Base-by-base conservation (phyloP, 2,888 invertebrate genomes). In the Acrobasis repandana region DNA sequence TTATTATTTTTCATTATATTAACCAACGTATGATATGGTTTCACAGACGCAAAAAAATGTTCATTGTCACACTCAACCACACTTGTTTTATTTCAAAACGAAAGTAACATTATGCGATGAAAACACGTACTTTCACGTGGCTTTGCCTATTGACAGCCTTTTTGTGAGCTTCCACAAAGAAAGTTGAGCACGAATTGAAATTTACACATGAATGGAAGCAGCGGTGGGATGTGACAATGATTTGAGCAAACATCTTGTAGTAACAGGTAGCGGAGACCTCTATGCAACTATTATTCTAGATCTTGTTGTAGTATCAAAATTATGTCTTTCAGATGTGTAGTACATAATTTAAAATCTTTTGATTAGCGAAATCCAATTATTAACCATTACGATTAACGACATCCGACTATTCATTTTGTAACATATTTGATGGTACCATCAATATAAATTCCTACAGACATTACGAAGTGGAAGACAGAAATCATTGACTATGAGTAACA, bases 81-180 rank as follows among this genome's bases (percentile, higher is more conserved):
- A 38, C 20, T 38, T 36, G 49, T 65, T 68, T 71, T 68, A 43
- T 43, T 46, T 34, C 11, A 59, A 77, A 73, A 67, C 61, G 69
- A 67, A 70, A 69, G 68, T 69, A 66, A 67, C 66, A 69, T 69
- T 68, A 70, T 66, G 68, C 52, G 61, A 63, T 58, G 65, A 68
- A 67, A 70, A 76, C 72, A 74, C 75, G 61, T 75, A 76, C 79
- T 80, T 78, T 76, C 79, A 72, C 70, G 70, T 58, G 69, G 67
- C 62, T 67, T 61, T 62, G 66, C 62, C 52, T 57, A 65, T 67
- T 67, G 68, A 71, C 68, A 66, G 65, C 66, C 64, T 67, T 60
- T 66, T 67, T 66, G 62, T 65, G 60, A 51, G 64, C 62, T 65
- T 65, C 63, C 65, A 71, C 68, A 65, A 69, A 73, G 61, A 69